phyloP scores from a whole-genome alignment of 1,140 invertebrate genomes.

The Cecropterus lyciades region DNA sequence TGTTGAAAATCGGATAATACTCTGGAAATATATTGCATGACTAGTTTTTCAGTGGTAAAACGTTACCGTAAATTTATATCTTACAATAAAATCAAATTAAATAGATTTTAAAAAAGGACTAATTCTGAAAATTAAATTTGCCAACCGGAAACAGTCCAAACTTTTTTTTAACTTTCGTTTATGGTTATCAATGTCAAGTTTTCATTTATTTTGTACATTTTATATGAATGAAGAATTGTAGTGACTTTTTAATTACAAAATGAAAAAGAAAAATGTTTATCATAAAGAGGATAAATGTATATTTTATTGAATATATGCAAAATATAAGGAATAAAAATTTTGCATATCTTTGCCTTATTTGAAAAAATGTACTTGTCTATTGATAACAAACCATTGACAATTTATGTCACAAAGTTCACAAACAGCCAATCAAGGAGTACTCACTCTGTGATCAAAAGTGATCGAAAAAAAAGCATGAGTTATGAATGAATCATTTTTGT shows the following conservation, averaged over 20 bases:
- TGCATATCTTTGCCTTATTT: too few relatives aligned
- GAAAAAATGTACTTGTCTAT: too few relatives aligned
- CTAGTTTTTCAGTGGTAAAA: constrained; percentile 51
- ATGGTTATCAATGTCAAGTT: constrained; percentile 24
- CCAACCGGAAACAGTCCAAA: constrained; percentile 49
- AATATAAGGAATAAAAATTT: too few relatives aligned
- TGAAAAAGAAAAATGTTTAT: too few relatives aligned
- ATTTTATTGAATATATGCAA: too few relatives aligned
- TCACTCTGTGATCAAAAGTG: not conserved
- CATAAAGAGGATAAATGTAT: too few relatives aligned
- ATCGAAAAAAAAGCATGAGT: constrained; percentile 20
- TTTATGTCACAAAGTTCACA: too few relatives aligned
- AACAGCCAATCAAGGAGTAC: too few relatives aligned
- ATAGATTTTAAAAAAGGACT: constrained; percentile 41
- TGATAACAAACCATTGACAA: too few relatives aligned
- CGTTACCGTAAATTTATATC: constrained; percentile 14
- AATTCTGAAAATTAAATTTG: constrained; percentile 48
- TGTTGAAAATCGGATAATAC: constrained; percentile 42
- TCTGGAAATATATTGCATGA: constrained; percentile 67
- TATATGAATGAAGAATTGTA: too few relatives aligned
- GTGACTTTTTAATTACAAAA: too few relatives aligned
- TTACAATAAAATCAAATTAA: constrained; percentile 20
- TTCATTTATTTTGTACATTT: too few relatives aligned
- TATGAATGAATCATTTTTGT: constrained; percentile 4
- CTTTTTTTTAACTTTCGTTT: constrained; percentile 38